Base-by-base conservation (phyloP, 1,140 invertebrate species). In the Trachymyrmex cornetzi region DNA sequence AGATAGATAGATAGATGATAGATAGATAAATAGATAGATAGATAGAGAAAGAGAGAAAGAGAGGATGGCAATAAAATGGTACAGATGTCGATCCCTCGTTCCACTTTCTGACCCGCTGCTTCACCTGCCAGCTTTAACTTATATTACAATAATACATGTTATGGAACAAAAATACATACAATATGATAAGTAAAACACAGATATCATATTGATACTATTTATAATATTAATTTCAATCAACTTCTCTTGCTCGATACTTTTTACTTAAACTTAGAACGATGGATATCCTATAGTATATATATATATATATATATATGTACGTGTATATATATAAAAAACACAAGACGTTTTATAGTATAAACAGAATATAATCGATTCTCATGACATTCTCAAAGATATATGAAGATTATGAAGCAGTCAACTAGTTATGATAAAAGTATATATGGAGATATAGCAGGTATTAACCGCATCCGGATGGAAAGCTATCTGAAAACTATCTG, bases 401-500 rank as follows among this genome's bases (percentile, higher is more conserved):
- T 92, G 89, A 85, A 86, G 77, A 89, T 92, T 91, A 87, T 88
- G 89, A 93, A 91, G 89, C 92, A 89, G 87, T 90, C 92, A 93
- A 92, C 89, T 89, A 88, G 92, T 93, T 93, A 93, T 85, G 90
- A 87, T 90, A 90, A 93, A 92, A 87, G 93, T 91, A 44, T 94
- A 92, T 93, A 92, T 93, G 92, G 92, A 93, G 93, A 90, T 94
- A 93, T 89, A 87, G 94, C 93, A 94, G 94, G 90, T 91, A 94
- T 93, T 93, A 94, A 94, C 93, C 92, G 91, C 91, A 89, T 94
- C 94, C 94, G 92, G 93, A 92, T 93, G 94, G 93, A 94, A 95
- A 95, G 92, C 94, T 95, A 95, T 94, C 93, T 94, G 93, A 94
- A 95, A 95, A 95, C 94, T 94, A 94, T 95, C 94, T 94, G 94